A percentile compares a stretch with the other conserved stretches of the same genome.
Evolutionary conservation across 1,140 invertebrate genomes (phyloP).

Genomic region (Trypoxylus dichotomus): DNA sequence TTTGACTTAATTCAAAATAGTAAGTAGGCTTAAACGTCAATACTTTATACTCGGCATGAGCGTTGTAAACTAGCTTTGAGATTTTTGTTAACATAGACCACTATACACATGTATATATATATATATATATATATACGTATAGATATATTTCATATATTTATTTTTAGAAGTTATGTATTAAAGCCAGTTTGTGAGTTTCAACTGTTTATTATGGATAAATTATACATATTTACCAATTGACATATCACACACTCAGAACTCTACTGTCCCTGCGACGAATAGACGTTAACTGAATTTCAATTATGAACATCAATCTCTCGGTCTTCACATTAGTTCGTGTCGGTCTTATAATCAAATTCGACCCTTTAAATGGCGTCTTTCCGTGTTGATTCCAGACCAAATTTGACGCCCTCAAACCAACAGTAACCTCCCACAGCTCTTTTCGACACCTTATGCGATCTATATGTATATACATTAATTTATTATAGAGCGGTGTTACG

Average conservation of each 20-base stretch:
- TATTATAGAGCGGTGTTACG: no score
- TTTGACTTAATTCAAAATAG: no score
- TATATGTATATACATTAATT: no score
- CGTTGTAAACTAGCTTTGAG: no score
- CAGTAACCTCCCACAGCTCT: neutral
- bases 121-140: no score
- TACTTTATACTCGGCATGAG: no score
- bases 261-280: conserved; percentile 1
- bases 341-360: conserved; percentile 30
- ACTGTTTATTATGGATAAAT: neutral
- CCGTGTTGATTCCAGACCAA: neutral
- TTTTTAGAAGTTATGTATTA: no score
- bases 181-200: no score
- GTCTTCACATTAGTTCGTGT: conserved; percentile 27
- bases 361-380: conserved; percentile 27
- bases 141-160: no score
- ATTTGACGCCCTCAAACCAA: conserved; percentile 1
- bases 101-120: no score
- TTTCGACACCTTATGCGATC: neutral
- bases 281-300: conserved; percentile 25
- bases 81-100: no score
- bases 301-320: conserved; percentile 21
- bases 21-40: no score
- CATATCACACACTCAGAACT: neutral
- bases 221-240: neutral